Evolutionary conservation across 2,797 vertebrate genomes (phyloP).

Genomic region (Siniperca scherzeri): DNA sequence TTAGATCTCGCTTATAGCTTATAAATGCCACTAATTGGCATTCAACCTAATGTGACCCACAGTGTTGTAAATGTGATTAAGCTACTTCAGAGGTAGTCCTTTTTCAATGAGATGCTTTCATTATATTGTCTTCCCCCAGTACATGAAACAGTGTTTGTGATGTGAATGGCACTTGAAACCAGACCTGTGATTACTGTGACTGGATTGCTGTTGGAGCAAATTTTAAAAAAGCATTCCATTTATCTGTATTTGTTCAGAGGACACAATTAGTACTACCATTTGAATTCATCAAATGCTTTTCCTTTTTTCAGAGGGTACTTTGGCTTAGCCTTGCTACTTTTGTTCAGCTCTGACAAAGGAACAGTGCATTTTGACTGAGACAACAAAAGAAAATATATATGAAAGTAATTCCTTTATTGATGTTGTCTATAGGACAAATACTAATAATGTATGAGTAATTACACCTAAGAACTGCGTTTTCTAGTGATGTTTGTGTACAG

Average conservation of each 20-base stretch:
- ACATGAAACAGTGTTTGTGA: neutral
- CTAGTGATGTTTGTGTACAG: neutral
- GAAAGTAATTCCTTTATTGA: neutral
- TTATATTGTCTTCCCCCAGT: neutral
- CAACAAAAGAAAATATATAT: neutral
- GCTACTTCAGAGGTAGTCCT: constrained; percentile 2
- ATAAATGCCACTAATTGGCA: constrained; percentile 3
- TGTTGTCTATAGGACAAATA: neutral
- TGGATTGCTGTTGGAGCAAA: neutral
- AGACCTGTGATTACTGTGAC: neutral
- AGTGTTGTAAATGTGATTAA: constrained; percentile 28
- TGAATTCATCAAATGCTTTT: neutral
- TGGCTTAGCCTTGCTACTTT: neutral
- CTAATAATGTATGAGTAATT: neutral
- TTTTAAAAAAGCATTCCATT: constrained; percentile 16
- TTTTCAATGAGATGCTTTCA: constrained; percentile 3
- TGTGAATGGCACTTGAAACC: constrained; percentile 14
- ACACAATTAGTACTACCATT: neutral
- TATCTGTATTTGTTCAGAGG: neutral
- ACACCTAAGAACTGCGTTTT: neutral
- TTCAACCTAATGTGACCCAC: constrained; percentile 11
- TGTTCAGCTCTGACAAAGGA: neutral
- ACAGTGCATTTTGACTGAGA: neutral
- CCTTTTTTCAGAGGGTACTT: neutral
- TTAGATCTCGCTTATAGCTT: neutral